Evolutionary conservation across 1,140 invertebrate species (phyloP), one percentile per base, ranked within the genome.

Genomic region (Leptinotarsa lineolata): DNA sequence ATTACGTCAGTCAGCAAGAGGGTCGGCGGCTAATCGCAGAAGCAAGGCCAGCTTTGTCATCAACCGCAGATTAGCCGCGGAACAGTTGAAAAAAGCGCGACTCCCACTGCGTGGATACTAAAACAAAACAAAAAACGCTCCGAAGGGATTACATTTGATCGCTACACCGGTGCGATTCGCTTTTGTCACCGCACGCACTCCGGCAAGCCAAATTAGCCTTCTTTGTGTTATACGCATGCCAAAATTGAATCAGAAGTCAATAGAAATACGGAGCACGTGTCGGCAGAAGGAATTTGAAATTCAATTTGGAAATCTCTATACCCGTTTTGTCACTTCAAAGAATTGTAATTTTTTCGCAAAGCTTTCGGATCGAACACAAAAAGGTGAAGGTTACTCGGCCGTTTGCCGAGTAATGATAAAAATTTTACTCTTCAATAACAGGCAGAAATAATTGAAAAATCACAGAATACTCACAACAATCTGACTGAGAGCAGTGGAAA

Each of bases 111-210:
- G 67, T 68, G 20, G 30, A 68, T 68, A 72, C 70, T 72, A 72
- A 72, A 72, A 72, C 70, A 72, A 72, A 72, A 66, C 67, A 68
- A 68, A 39, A 68, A 68, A 68, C 46, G 67, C 16, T 68, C 67
- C 67, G 18, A 24, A 20, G 67, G 67, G 67, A 68, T 68, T 48
- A 54, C 20, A 44, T 58, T 68, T 68, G 67, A 68, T 68, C 67
- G 46, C 67, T 68, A 63, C 61, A 68, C 67, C 67, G 67, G 67
- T 68, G 67, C 67, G 67, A 21, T 68, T 68, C 44, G 67, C 67
- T 68, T 68, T 68, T 68, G 67, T 68, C 67, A 54, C 46, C 45
- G 45, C 67, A 58, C 67, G 67, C 48, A 54, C 67, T 39, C 22
- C n/a, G 39, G 64, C 64, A 45, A 48, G 67, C 46, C 30, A 68